phyloP scores from a whole-genome alignment of 2,888 invertebrate genomes.

The Prosapia bicincta region DNA sequence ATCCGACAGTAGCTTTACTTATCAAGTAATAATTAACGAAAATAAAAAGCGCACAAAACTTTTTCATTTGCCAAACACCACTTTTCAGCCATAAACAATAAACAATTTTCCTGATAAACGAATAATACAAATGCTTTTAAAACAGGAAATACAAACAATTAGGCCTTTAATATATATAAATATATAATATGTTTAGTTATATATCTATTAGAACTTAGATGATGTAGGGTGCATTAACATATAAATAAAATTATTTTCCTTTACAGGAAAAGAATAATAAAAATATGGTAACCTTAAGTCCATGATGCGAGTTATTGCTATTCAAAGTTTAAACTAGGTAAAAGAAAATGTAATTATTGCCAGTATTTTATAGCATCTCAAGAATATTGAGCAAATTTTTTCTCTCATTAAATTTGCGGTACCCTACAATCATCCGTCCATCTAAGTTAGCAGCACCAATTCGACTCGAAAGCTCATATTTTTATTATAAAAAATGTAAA shows the following conservation, averaged over 20 bases:
- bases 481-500: slow-evolving; percentile 5
- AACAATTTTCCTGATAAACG: not conserved
- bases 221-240: not conserved
- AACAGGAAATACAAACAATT: not conserved
- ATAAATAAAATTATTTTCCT: not conserved
- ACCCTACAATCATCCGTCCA: not conserved
- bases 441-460: slow-evolving; percentile 5
- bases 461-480: not conserved
- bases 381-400: not conserved
- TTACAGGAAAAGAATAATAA: not conserved
- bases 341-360: not conserved
- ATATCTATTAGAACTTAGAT: not conserved
- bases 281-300: not conserved
- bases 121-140: not conserved
- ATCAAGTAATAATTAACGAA: not conserved
- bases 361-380: not conserved
- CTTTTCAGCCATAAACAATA: not conserved
- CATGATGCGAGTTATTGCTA: not conserved
- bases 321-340: not conserved
- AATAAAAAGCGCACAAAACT: not conserved
- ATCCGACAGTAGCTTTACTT: too few relatives aligned
- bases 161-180: not conserved
- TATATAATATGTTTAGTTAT: not conserved
- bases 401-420: not conserved
- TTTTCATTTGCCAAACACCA: not conserved